Evolutionary conservation across 2,888 invertebrate genomes (phyloP), one percentile per base, ranked within the genome.

Genomic region (Drosophila aldrichi): DNA sequence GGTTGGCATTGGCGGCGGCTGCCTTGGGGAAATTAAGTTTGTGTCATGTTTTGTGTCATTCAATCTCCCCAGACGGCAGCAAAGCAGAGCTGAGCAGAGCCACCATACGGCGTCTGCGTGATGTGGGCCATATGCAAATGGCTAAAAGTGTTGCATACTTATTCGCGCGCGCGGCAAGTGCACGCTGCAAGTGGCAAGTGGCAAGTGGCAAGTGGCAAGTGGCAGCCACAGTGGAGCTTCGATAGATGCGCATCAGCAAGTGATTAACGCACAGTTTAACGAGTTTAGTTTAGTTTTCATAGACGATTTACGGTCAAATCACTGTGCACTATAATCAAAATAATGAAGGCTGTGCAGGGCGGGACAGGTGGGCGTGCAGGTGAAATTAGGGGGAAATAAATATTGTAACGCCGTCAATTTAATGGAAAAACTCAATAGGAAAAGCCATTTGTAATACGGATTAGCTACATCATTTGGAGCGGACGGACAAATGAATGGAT

Each of bases 1-100:
- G 34, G 12, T 2, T 34, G 32, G 10, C 32, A 10, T 1, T 34
- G 34, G 34, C 18, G 38, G 22, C 79, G 70, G 75, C 70, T 83
- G 74, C 82, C 85, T 84, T 89, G 76, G 85, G 89, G 89, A 86
- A 86, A 89, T 86, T 89, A 88, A 88, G 89, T 81, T 85, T 79
- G 85, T 87, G 85, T 89, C 85, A 85, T 89, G 85, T 89, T 82
- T 71, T 75, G 75, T 73, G 89, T 81, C 89, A 84, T 76, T 58
- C 77, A 64, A 73, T 70, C 67, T 57, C 65, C 78, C 79, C 51
- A 43, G 64, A 63, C 60, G 59, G 12, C 48, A 59, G 20, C 43
- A 18, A 2, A 32, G 9, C 32, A 10, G 10, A 32, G 32, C 32
- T 10, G 32, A 32, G 32, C 40, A 9, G 4, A 48, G 62, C 29